Conservation (phyloP, 2,113 vertebrate species). For the Carollia perspicillata region DNA sequence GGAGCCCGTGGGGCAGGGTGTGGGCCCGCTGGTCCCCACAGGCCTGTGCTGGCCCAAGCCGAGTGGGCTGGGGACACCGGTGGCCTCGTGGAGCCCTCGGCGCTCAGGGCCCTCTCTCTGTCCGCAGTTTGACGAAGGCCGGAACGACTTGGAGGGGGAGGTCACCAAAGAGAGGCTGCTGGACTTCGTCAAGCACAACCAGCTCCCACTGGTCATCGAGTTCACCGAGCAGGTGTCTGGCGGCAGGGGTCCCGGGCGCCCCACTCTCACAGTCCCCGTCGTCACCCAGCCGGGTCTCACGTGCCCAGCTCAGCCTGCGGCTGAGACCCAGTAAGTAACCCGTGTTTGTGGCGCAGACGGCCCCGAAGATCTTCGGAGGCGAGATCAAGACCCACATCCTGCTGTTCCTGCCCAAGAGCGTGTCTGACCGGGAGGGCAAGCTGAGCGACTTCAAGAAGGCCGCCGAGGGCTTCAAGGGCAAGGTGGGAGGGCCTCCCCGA, state of each 20-base stretch:
- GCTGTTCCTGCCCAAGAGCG: constrained; percentile 93
- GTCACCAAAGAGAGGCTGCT: constrained; percentile 90
- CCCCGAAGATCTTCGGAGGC: constrained; percentile 99
- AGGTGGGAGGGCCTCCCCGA: constrained; percentile 75
- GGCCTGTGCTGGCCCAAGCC: too few relatives aligned
- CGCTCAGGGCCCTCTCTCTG: background rate
- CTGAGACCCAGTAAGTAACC: background rate
- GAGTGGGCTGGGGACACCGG: background rate
- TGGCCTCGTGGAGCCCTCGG: accelerated
- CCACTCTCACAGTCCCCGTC: accelerated
- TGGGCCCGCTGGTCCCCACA: background rate
- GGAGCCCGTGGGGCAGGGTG: background rate
- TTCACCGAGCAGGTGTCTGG: constrained; percentile 94
- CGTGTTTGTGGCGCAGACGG: constrained; percentile 83
- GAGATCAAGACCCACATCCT: constrained; percentile 99
- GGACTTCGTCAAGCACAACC: constrained; percentile 94
- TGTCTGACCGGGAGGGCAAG: constrained; percentile 90
- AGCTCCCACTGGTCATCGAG: constrained; percentile 96
- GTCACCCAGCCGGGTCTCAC: accelerated
- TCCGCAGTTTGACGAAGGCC: constrained; percentile 95
- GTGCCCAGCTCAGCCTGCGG: accelerated
- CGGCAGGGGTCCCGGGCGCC: background rate
- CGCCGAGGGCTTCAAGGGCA: constrained; percentile 91
- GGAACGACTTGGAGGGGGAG: constrained; percentile 93
- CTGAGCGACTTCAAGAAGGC: constrained; percentile 94